phyloP scores from a whole-genome alignment of 2,888 invertebrate species.

The Adelognathus sp. region DNA sequence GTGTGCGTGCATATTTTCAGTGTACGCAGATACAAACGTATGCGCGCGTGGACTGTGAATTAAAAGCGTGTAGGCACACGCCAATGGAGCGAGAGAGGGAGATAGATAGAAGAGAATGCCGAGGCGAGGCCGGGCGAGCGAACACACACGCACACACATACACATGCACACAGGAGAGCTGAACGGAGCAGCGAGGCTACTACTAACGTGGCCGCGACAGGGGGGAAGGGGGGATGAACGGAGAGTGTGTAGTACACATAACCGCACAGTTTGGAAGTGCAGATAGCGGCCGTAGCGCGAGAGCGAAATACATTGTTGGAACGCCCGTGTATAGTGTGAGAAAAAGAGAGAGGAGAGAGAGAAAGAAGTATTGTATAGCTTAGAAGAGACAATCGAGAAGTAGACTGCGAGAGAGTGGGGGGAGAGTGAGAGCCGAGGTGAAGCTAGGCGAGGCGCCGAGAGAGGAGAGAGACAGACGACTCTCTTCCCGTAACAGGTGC shows the following conservation, averaged over 20 bases:
- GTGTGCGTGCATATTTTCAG: slow-evolving; percentile 8
- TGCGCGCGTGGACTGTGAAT: background rate
- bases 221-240: slow-evolving; percentile 2
- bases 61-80: slow-evolving; percentile 8
- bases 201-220: slow-evolving; percentile 53
- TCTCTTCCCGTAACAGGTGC: slow-evolving; percentile 73
- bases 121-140: slow-evolving; percentile 63
- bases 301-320: slow-evolving; percentile 4
- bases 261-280: slow-evolving; percentile 2
- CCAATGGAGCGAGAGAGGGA: slow-evolving; percentile 37
- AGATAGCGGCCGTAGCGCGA: slow-evolving; percentile 1
- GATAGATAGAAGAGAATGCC: slow-evolving; percentile 30
- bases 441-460: slow-evolving; percentile 65
- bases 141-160: too few relatives aligned
- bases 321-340: background rate
- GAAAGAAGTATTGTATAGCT: slow-evolving; percentile 7
- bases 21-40: background rate
- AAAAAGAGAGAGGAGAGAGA: background rate
- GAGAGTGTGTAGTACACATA: background rate
- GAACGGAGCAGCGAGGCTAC: slow-evolving; percentile 63
- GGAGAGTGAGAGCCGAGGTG: slow-evolving; percentile 52
- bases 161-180: too few relatives aligned
- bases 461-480: slow-evolving; percentile 24
- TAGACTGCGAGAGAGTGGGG: slow-evolving; percentile 26
- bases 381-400: slow-evolving; percentile 37